Conservation (phyloP, 2,888 invertebrate genomes). For the Lamellibrachia satsuma region DNA sequence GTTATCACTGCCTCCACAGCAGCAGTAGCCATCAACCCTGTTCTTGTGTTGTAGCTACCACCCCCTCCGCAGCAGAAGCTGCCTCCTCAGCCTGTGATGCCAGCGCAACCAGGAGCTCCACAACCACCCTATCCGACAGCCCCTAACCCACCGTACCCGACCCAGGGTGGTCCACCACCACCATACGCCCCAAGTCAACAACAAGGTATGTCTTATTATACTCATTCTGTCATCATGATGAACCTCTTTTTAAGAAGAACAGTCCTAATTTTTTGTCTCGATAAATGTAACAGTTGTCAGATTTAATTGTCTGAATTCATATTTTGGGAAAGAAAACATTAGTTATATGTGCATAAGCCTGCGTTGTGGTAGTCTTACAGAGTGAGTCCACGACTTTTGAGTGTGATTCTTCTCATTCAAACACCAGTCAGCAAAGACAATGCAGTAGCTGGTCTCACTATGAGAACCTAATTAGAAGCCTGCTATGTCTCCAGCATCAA, state of each 20-base stretch:
- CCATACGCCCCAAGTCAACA: background rate
- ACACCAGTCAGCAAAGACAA: background rate
- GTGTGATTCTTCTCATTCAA: background rate
- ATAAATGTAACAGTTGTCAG: no score
- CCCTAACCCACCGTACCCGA: background rate
- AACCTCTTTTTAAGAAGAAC: background rate
- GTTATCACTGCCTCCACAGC: background rate
- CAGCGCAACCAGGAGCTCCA: background rate
- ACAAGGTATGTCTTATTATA: background rate
- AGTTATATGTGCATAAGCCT: background rate
- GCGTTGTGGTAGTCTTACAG: background rate
- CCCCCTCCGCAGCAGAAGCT: background rate
- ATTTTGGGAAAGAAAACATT: no score
- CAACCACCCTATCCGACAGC: background rate
- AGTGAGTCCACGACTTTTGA: background rate
- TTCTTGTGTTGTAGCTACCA: background rate
- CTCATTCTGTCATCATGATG: background rate
- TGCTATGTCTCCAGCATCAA: background rate
- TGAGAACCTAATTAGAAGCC: background rate
- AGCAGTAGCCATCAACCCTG: background rate
- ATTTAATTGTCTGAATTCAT: no score
- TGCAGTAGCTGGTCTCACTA: background rate
- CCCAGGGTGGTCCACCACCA: background rate
- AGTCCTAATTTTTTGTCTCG: no score
- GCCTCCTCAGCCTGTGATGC: constrained; percentile 17